phyloP scores from a whole-genome alignment of 1,140 invertebrate genomes.

The Trichonephila inaurata region DNA sequence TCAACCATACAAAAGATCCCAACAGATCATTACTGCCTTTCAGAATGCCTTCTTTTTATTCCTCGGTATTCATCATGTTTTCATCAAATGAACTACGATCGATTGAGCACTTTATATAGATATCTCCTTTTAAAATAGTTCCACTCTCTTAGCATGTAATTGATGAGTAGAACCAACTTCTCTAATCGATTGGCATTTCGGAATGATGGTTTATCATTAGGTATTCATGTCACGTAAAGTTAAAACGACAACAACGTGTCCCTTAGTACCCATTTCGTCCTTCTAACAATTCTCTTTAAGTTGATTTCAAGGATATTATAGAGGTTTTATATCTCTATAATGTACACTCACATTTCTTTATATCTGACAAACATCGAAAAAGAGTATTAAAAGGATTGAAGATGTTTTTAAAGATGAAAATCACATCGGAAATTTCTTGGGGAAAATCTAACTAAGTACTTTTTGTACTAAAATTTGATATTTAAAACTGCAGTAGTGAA shows the following conservation, averaged over 20 bases:
- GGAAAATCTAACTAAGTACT: too few relatives aligned
- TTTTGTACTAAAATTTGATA: too few relatives aligned
- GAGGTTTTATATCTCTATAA: not conserved
- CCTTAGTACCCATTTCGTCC: not conserved
- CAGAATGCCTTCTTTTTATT: not conserved
- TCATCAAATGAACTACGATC: slow-evolving; percentile 3
- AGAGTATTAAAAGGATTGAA: not conserved
- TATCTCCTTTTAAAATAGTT: slow-evolving; percentile 61
- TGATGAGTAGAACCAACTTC: slow-evolving; percentile 23
- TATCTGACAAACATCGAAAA: not conserved
- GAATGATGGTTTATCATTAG: slow-evolving; percentile 41
- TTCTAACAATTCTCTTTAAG: not conserved
- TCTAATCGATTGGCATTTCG: slow-evolving; percentile 33
- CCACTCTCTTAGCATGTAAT: slow-evolving; percentile 51
- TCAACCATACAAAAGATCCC: not conserved
- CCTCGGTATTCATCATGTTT: not conserved
- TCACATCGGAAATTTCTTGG: too few relatives aligned
- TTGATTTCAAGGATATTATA: not conserved
- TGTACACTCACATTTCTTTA: not conserved
- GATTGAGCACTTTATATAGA: slow-evolving; percentile 5
- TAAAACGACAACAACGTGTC: slow-evolving; percentile 48
- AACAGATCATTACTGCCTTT: not conserved
- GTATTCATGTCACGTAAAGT: slow-evolving; percentile 43
- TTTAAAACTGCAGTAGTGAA: too few relatives aligned
- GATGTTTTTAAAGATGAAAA: too few relatives aligned